Base-by-base conservation (phyloP, 1,140 invertebrate species). In the Caenorhabditis inopinata region DNA sequence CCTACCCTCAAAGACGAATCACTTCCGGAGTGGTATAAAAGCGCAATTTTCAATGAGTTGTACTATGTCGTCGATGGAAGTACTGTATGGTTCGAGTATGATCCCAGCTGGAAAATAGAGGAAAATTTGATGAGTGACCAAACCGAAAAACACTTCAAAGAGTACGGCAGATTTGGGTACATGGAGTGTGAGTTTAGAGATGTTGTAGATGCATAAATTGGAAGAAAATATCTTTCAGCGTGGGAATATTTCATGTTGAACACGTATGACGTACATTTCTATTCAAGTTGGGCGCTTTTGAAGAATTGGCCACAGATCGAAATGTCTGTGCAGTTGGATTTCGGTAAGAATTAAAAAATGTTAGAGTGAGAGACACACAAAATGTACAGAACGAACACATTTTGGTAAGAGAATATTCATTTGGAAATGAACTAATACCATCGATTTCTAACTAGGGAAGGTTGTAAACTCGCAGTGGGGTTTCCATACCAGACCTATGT, bases 161-260 rank as follows among this genome's bases (percentile, higher is more conserved):
- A 90, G 51, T 90, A 85, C 82, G 88, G 90, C 27, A 87, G 88
- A 83, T 91, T 91, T 87, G 90, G 86, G 25, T 91, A 91, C 84
- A 85, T 91, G 29, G 90, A 91, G 88, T 90, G 90, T 90, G 78
- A 76, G 76, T 25, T 23, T 32, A n/a, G 5, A 6, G 38, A 14
- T 14, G 38, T 42, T 42, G 38, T 14, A 42, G n/a, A n/a, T n/a
- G 6, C 38, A 42, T 73, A 7, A 18, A 11, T 14, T 42, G 7
- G 32, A 73, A 75, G 14, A 53, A n/a, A 14, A 5, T n/a, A 12
- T 7, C 48, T 86, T 88, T 29, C 83, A 91, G 90, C 94, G 5
- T 95, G 96, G 87, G 95, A 97, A 89, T 97, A 97, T 89, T 91
- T 94, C 85, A 96, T 97, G 95, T 94, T 94, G 87, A 96, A 96